Evolutionary conservation across 2,888 invertebrate species (phyloP).

Genomic region (Chymomyza caudatula): DNA sequence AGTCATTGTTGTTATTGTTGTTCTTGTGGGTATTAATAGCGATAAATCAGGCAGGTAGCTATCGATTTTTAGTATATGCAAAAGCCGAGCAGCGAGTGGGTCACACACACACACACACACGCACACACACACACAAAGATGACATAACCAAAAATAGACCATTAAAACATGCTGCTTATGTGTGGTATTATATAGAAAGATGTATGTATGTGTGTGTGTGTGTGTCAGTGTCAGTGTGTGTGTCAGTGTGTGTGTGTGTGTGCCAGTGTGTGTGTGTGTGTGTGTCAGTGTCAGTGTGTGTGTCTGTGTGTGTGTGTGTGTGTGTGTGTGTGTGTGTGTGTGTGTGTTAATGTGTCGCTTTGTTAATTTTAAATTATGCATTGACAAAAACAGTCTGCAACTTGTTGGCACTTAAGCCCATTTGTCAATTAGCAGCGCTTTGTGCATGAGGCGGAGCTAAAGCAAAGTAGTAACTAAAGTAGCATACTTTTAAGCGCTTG

Average conservation of each 20-base stretch:
- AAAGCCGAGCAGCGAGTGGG: neutral
- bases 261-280: neutral
- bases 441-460: neutral
- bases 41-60: conserved; percentile 17
- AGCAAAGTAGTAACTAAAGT: conserved; percentile 17
- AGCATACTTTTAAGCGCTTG: conserved; percentile 23
- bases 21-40: conserved; percentile 30
- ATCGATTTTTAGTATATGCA: conserved; percentile 53
- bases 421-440: conserved; percentile 33
- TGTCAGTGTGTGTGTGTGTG: conserved; percentile 5
- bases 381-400: conserved; percentile 45
- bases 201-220: conserved; percentile 4
- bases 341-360: neutral
- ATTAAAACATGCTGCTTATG: conserved; percentile 13
- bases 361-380: conserved; percentile 57
- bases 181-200: too few relatives aligned
- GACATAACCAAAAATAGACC: neutral
- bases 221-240: conserved; percentile 5
- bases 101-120: neutral
- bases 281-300: neutral
- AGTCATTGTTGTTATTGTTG: neutral
- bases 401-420: conserved; percentile 21
- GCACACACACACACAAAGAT: neutral
- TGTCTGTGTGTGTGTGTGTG: conserved; percentile 10
- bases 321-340: conserved; percentile 3